phyloP scores from a whole-genome alignment of 2,888 invertebrate genomes.

The Temnothorax ravouxi region DNA sequence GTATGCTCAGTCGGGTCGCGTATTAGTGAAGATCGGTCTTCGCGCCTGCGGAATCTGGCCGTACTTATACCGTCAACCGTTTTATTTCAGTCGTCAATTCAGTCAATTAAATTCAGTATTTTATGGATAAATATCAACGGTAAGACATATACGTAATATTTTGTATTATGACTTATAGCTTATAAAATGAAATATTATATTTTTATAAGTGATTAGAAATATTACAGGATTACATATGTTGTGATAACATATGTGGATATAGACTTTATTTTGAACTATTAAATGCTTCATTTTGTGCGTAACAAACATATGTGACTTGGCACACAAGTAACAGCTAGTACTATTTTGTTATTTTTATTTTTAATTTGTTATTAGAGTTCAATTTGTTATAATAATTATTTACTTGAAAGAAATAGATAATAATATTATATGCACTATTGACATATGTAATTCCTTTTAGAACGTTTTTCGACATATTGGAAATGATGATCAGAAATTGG shows the following conservation, averaged over 20 bases:
- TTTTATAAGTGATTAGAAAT: background rate
- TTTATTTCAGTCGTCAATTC: background rate
- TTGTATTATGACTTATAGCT: too few relatives aligned
- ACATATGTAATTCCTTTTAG: constrained; percentile 34
- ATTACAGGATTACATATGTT: background rate
- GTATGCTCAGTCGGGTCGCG: constrained; percentile 12
- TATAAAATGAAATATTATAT: background rate
- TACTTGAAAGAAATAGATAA: background rate
- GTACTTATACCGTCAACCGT: background rate
- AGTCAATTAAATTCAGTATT: background rate
- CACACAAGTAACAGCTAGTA: background rate
- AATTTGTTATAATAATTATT: background rate
- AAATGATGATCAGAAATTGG: constrained; percentile 60
- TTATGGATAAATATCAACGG: constrained; percentile 29
- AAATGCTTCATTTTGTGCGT: background rate
- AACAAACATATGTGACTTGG: background rate
- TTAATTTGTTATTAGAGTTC: background rate
- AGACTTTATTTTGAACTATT: background rate
- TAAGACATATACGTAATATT: constrained; percentile 7
- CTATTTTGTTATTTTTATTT: background rate
- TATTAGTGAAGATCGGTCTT: background rate
- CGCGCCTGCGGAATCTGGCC: background rate
- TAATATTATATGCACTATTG: background rate
- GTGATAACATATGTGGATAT: too few relatives aligned
- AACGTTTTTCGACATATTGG: constrained; percentile 49